phyloP scores from a whole-genome alignment of 2,797 vertebrate species.

The Lemur catta region DNA sequence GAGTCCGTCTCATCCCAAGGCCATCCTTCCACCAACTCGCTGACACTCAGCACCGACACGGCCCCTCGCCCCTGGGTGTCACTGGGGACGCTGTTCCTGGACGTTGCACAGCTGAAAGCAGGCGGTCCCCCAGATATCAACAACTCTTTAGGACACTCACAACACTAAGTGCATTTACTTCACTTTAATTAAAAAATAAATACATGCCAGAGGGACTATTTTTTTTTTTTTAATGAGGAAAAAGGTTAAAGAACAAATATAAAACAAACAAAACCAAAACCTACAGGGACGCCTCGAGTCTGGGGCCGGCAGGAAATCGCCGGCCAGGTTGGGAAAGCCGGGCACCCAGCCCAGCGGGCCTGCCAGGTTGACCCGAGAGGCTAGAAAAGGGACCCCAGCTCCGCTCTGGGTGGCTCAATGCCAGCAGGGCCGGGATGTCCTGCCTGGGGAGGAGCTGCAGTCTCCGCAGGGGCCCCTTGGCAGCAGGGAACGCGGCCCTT shows the following conservation, averaged over 20 bases:
- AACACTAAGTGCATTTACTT: background rate
- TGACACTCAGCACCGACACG: accelerated
- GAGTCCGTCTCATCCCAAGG: background rate
- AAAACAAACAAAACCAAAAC: background rate
- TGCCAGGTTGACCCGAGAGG: accelerated
- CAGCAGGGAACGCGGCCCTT: background rate
- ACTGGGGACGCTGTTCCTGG: accelerated
- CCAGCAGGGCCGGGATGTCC: background rate
- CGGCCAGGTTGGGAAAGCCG: background rate
- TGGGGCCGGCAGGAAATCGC: too few species aligned
- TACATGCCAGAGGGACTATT: conserved; percentile 39
- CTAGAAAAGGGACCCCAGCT: background rate
- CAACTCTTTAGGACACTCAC: background rate
- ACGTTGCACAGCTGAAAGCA: background rate
- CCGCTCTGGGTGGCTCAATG: background rate
- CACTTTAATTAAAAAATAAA: conserved; percentile 72
- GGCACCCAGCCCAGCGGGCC: background rate
- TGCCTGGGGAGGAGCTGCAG: background rate
- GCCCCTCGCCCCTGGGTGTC: accelerated
- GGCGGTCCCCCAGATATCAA: background rate
- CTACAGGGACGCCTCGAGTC: background rate
- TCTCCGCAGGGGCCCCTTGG: background rate
- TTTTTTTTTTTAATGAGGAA: conserved; percentile 10
- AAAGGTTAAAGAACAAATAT: background rate
- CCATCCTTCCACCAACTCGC: background rate